phyloP scores from a whole-genome alignment of 2,888 invertebrate genomes.

The Morpho helenor region DNA sequence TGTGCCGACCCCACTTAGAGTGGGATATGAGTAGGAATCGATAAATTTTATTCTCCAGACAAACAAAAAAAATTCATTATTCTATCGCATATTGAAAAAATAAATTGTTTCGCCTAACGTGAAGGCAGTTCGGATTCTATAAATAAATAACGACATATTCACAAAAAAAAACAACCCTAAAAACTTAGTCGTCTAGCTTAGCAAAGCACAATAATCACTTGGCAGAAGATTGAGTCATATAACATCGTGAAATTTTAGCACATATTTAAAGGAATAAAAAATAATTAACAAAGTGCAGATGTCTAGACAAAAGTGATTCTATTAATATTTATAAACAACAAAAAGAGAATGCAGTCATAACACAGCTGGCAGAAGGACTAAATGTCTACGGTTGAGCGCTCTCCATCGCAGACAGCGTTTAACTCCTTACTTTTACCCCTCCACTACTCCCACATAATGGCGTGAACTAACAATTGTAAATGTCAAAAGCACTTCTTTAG shows the following conservation, averaged over 20 bases:
- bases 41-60: no score
- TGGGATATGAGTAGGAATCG: no score
- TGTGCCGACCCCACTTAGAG: no score
- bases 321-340: neutral
- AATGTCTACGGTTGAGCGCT: conserved; percentile 27
- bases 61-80: no score
- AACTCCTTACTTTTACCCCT: conserved; percentile 52
- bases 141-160: neutral
- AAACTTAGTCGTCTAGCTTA: no score
- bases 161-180: no score
- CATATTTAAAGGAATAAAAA: no score
- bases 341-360: conserved; percentile 7
- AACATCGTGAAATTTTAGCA: no score
- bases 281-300: no score
- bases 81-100: neutral
- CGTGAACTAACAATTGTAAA: conserved; percentile 52
- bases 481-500: conserved; percentile 40
- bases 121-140: neutral
- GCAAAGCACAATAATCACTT: no score
- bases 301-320: no score
- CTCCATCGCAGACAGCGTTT: conserved; percentile 42
- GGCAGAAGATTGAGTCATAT: no score
- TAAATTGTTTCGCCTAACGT: neutral
- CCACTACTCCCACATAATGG: conserved; percentile 53
- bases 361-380: conserved; percentile 15